Base-by-base conservation (phyloP, 2,113 vertebrate genomes). In the Notarius quadriscutis region DNA sequence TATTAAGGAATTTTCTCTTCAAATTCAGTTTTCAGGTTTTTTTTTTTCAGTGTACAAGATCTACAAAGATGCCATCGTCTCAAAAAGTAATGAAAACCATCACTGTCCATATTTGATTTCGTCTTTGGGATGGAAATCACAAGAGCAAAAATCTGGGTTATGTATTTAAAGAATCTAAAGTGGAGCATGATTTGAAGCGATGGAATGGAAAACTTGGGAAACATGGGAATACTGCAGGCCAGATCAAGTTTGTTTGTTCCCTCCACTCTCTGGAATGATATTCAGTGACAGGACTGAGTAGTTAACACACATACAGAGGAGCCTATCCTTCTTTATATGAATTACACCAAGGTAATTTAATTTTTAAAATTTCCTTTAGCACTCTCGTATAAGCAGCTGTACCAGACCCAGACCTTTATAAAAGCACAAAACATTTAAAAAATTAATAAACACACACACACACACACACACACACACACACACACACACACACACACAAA, bases 111-210 rank as follows among this genome's bases (percentile, higher is more conserved):
- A 14, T 27, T 11, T 71, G 62, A 51, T 58, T 55, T 34, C 48
- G 9, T 86, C 30, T 57, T n/a, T 57, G 74, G 25, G 30, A 67
- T 18, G 12, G 62, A 69, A 86, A 86, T 69, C 80, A 67, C 62
- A 71, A 51, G 51, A 41, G 65, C 20, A 85, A 18, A 86, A 79
- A 86, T 48, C 57, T 87, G 80, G 83, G 62, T 77, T 65, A 86
- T 75, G 60, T 88, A 86, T 41, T 55, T 48, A 53, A 86, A 67
- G 67, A 41, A 71, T 83, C 79, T 83, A 57, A 85, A 85, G 30
- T 82, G 4, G 27, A 53, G 57, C 58, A 27, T 67, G 55, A 55
- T 62, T 60, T 69, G 55, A 87, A 65, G 75, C 53, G 48, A 84
- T 51, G 58, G 75, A 60, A 75, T 15, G n/a, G 55, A 6, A 58